A percentile compares a stretch with the other conserved stretches of the same genome.
These are phyloP conservation scores for Euglossa dilemma DNA, from an alignment of 1,140 invertebrate genomes.

Conservation along the genomic window DNA sequence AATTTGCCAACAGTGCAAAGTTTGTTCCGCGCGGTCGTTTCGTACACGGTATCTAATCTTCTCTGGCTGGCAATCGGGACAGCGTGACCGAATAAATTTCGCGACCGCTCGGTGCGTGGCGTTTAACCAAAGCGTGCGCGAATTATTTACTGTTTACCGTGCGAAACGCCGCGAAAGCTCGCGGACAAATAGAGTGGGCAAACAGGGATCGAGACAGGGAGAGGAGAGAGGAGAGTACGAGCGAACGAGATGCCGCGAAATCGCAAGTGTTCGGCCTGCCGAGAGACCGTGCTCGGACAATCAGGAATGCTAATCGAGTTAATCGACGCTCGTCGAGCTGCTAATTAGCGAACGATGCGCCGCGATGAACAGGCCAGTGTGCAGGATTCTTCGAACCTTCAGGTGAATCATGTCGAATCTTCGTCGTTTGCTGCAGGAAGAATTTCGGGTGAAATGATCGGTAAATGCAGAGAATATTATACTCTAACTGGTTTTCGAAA, in stretches of 20 bases:
- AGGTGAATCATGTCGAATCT: too few species aligned
- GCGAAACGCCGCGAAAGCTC: background rate
- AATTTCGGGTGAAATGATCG: too few species aligned
- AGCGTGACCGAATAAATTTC: slow-evolving; percentile 9
- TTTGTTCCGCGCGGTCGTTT: background rate
- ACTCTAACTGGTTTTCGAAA: too few species aligned
- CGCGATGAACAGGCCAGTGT: background rate
- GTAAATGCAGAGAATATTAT: too few species aligned
- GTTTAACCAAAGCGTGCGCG: too few species aligned
- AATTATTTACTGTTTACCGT: slow-evolving; percentile 5
- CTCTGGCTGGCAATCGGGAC: background rate
- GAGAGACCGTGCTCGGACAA: background rate
- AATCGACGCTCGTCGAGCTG: slow-evolving; percentile 20
- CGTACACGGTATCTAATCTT: background rate
- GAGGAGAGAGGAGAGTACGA: background rate
- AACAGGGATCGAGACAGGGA: background rate
- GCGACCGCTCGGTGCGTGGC: background rate
- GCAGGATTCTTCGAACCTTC: slow-evolving; percentile 15
- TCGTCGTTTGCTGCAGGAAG: too few species aligned
- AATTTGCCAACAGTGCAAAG: background rate
- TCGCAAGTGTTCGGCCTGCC: background rate
- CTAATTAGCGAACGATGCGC: slow-evolving; percentile 11
- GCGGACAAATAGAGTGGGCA: background rate
- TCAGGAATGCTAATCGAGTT: slow-evolving; percentile 42
- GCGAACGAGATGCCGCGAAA: slow-evolving; percentile 6